A percentile compares a stretch with the other conserved stretches of the same genome.
Evolutionary conservation across 2,888 invertebrate species (phyloP).

Genomic region (Perithous albicinctus): DNA sequence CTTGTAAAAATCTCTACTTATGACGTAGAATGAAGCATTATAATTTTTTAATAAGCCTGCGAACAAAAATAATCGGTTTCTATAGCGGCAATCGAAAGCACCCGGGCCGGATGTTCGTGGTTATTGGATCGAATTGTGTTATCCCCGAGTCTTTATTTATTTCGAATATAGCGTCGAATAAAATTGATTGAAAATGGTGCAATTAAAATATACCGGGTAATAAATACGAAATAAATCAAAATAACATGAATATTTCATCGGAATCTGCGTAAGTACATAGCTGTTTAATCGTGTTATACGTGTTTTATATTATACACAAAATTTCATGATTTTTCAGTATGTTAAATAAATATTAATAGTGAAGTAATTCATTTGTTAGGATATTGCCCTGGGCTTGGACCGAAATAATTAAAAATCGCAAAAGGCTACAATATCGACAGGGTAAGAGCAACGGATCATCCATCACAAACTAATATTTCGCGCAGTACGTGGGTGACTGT

Average conservation of each 20-base stretch:
- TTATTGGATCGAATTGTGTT: too few species aligned
- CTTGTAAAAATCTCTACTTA: too few species aligned
- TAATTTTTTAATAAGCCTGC: too few species aligned
- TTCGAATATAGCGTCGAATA: too few species aligned
- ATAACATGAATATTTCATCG: neutral
- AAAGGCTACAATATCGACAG: neutral
- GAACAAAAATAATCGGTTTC: too few species aligned
- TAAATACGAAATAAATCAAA: too few species aligned
- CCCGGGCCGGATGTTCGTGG: too few species aligned
- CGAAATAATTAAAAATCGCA: neutral
- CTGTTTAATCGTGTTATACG: neutral
- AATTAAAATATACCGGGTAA: too few species aligned
- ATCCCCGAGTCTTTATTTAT: too few species aligned
- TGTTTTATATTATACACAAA: neutral
- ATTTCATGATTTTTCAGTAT: neutral
- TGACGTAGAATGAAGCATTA: too few species aligned
- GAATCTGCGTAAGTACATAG: neutral
- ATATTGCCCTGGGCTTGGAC: neutral
- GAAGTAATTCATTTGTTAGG: neutral
- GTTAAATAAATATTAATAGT: neutral
- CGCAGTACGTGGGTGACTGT: constrained; percentile 26
- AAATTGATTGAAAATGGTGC: too few species aligned
- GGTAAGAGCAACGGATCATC: constrained; percentile 3
- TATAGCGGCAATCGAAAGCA: too few species aligned
- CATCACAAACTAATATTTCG: constrained; percentile 30